Evolutionary conservation across 2,888 invertebrate species (phyloP), one percentile per base, ranked within the genome.

Genomic region (Meiosimyza decipiens): DNA sequence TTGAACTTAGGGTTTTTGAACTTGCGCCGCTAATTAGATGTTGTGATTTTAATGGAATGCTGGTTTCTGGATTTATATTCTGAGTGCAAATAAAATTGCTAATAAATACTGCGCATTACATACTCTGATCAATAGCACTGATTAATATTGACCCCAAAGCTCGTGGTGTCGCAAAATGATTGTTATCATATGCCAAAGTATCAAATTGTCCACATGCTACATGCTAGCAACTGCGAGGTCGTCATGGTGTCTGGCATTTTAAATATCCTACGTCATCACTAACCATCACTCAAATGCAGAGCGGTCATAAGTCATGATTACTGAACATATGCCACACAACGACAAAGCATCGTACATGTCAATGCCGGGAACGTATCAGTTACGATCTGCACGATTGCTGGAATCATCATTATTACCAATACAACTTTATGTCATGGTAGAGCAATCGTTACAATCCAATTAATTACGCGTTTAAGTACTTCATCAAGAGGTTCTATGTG

Each of bases 241-340:
- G 80, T 78, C 80, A 80, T 78, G 74, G 73, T 79, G 80, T 80
- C 80, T 80, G 70, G 70, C 60, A 50, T 69, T 69, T 51, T 59
- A 69, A 69, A 50, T 60, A 33, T 18, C 57, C 18, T 47, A 16
- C 15, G 15, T n/a, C 6, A 11, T 63, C 33, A 40, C 57, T 13
- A n/a, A 12, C 3, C 18, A 57, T 1, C 5, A 6, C 9, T 57
- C 64, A 51, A 50, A 49, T 13, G 15, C 9, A 64, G 52, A 68
- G 77, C 76, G 84, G 83, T 83, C 84, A 84, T 81, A 83, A 82
- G 84, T 84, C 82, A 84, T 49, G 57, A 73, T 11, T 57, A 16
- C 40, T 47, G 28, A 28, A 11, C 65, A 67, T 55, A 40, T 55
- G 55, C 33, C 55, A 66, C 51, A 16, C 40, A 22, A 15, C 15